Percentiles rank a stretch among this genome's conserved stretches.
These are phyloP conservation scores for Apogon hyalosoma DNA, from an alignment of 2,797 vertebrate genomes.

Conservation along the genomic window DNA sequence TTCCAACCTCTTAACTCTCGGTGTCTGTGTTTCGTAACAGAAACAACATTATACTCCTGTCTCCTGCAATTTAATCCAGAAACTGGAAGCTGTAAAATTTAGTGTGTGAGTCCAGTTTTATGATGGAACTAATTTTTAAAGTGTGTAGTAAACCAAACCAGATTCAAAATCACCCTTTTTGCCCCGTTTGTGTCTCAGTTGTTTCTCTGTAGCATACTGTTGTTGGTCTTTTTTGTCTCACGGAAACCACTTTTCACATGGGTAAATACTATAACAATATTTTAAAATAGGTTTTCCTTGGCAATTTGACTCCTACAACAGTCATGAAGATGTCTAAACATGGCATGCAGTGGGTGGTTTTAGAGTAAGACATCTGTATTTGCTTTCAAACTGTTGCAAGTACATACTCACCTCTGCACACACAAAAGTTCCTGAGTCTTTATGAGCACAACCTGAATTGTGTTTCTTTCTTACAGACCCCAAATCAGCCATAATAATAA, in stretches of 20 bases:
- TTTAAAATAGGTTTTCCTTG: slow-evolving; percentile 8
- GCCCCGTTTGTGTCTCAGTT: slow-evolving; percentile 26
- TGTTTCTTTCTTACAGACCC: neutral
- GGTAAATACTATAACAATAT: slow-evolving; percentile 38
- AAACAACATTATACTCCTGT: slow-evolving; percentile 70
- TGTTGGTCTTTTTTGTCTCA: slow-evolving; percentile 34
- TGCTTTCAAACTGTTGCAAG: slow-evolving; percentile 19
- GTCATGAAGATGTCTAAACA: slow-evolving; percentile 35
- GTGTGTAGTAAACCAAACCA: slow-evolving; percentile 78
- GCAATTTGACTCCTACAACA: slow-evolving; percentile 27
- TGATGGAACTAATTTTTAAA: slow-evolving; percentile 79
- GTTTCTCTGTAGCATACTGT: slow-evolving; percentile 25
- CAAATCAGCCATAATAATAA: slow-evolving; percentile 18
- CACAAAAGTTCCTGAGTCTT: slow-evolving; percentile 8
- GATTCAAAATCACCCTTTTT: slow-evolving; percentile 58
- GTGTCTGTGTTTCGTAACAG: slow-evolving; percentile 66
- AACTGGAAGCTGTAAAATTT: slow-evolving; percentile 76
- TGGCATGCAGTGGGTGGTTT: slow-evolving; percentile 24
- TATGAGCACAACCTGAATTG: neutral
- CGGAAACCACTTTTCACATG: slow-evolving; percentile 38
- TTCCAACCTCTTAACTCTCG: slow-evolving; percentile 63
- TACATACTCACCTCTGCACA: slow-evolving; percentile 15
- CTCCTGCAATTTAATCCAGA: slow-evolving; percentile 73
- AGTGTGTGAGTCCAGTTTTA: slow-evolving; percentile 63
- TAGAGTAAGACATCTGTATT: slow-evolving; percentile 42